Evolutionary conservation across 2,888 invertebrate species (phyloP).

Genomic region (Sturmia bella): DNA sequence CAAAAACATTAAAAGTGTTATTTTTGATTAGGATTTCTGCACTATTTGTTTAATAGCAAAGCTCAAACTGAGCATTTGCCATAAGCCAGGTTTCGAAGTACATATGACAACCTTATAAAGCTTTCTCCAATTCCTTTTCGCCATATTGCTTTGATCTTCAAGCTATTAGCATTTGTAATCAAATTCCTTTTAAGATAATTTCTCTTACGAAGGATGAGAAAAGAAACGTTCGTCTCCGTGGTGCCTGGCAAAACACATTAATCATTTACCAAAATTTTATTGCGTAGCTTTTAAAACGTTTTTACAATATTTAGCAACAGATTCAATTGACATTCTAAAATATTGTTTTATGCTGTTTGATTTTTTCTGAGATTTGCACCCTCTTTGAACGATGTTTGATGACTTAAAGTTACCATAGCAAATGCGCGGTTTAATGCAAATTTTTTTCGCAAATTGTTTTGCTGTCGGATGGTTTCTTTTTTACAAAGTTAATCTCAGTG

Average conservation of each 20-base stretch:
- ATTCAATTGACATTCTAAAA: conserved; percentile 65
- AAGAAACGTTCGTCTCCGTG: background rate
- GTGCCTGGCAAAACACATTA: conserved; percentile 45
- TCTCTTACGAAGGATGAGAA: background rate
- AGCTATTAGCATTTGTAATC: conserved; percentile 17
- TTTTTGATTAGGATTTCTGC: no score
- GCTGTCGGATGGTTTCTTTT: conserved; percentile 6
- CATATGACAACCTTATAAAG: no score
- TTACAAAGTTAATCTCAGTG: conserved; percentile 4
- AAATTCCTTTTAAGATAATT: conserved; percentile 43
- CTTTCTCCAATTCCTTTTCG: no score
- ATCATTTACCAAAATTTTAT: conserved; percentile 56
- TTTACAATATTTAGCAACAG: conserved; percentile 60
- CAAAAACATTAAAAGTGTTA: no score
- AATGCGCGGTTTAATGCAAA: conserved; percentile 70
- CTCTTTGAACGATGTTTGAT: conserved; percentile 41
- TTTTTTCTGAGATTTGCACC: conserved; percentile 14
- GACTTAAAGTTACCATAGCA: conserved; percentile 36
- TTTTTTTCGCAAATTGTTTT: conserved; percentile 44
- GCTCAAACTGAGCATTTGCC: no score
- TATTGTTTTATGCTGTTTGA: conserved; percentile 11
- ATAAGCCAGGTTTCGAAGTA: no score
- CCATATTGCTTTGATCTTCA: no score
- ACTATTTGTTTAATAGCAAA: no score
- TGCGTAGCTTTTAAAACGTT: no score